Percentiles rank a stretch among this genome's conserved stretches.
phyloP scores from a whole-genome alignment of 2,888 invertebrate species.

The Serrognathus titanus region DNA sequence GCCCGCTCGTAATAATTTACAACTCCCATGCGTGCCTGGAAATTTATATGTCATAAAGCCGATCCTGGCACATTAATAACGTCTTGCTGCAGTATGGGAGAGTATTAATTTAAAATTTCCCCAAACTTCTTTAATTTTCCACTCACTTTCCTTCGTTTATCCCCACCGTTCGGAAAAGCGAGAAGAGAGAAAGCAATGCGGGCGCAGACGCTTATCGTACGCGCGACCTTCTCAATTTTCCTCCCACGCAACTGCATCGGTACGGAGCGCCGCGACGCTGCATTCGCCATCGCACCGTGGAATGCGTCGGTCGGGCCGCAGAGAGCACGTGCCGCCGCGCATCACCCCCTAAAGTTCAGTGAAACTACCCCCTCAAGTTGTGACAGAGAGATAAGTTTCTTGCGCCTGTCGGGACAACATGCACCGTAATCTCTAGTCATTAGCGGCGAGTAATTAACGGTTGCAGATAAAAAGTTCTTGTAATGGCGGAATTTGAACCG shows the following conservation, averaged over 20 bases:
- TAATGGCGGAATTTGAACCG: background rate
- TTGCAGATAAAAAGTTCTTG: background rate
- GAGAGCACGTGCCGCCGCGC: constrained; percentile 5
- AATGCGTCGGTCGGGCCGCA: constrained; percentile 21
- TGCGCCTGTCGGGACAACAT: background rate
- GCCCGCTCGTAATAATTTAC: no score
- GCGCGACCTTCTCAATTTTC: constrained; percentile 25
- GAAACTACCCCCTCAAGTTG: background rate
- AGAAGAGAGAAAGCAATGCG: constrained; percentile 8
- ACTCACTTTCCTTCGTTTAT: constrained; percentile 18
- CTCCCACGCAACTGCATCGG: constrained; percentile 34
- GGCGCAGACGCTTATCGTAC: constrained; percentile 32
- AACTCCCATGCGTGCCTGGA: no score
- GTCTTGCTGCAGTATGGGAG: background rate
- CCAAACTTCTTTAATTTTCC: constrained; percentile 17
- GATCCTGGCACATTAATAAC: no score
- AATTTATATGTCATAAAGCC: no score
- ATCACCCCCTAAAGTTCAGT: background rate
- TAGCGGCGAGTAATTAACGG: background rate
- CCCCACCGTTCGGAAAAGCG: background rate
- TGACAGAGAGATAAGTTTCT: background rate
- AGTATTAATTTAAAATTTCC: background rate
- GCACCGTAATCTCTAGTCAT: background rate
- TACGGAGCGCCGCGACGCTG: constrained; percentile 34
- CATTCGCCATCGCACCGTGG: constrained; percentile 27